Percentiles rank a stretch among this genome's conserved stretches.
Evolutionary conservation across 2,888 invertebrate genomes (phyloP).

Genomic region (Hyalella azteca): DNA sequence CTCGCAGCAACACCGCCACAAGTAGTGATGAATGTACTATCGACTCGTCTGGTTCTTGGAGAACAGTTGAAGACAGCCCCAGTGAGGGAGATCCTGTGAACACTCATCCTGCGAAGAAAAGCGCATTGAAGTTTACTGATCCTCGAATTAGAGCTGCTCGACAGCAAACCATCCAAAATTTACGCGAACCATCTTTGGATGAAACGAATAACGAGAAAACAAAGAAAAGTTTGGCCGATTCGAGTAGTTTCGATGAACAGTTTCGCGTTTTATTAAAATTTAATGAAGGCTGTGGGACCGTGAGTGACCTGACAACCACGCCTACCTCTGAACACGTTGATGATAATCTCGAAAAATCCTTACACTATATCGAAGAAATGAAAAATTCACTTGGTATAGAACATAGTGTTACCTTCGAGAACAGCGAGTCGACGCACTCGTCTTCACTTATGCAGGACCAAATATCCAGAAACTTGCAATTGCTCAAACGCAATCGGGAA

Average conservation of each 20-base stretch:
- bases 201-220: no score
- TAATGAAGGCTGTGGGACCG: not conserved
- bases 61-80: not conserved
- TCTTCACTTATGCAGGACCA: not conserved
- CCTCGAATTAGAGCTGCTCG: no score
- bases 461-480: not conserved
- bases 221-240: not conserved
- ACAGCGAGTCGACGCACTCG: not conserved
- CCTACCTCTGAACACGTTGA: no score
- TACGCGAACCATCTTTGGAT: no score
- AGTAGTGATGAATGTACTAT: not conserved
- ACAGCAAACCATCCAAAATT: no score
- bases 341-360: not conserved
- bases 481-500: not conserved
- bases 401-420: not conserved
- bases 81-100: not conserved
- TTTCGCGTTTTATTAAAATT: not conserved
- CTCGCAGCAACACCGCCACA: no score
- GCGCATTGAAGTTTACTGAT: not conserved
- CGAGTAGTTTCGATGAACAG: slow-evolving; percentile 16
- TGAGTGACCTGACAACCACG: no score
- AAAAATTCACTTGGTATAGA: not conserved
- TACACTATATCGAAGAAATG: not conserved
- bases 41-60: not conserved
- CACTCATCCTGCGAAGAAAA: not conserved